These are phyloP conservation scores for Canis aureus DNA, from an alignment of 2,113 vertebrate species.

Conservation along the genomic window DNA sequence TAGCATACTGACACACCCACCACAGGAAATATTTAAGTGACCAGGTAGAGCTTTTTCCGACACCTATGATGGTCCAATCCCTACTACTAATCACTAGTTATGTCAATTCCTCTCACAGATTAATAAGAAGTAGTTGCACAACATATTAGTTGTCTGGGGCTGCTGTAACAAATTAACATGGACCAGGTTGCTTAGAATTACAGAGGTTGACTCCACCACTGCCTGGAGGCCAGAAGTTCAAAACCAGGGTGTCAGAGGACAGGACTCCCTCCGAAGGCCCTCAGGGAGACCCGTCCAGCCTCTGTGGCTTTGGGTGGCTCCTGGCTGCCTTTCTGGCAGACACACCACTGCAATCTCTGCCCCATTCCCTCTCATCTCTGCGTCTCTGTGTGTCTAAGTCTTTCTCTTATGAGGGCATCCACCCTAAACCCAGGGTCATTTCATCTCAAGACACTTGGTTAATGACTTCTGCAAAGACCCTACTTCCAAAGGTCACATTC, in stretches of 20 bases:
- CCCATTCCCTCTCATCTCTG: background rate
- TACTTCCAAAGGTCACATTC: background rate
- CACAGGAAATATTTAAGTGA: background rate
- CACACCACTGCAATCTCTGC: background rate
- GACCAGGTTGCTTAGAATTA: background rate
- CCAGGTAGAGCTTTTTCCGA: background rate
- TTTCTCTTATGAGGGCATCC: background rate
- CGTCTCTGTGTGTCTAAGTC: background rate
- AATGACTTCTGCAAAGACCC: background rate
- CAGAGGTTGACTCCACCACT: background rate
- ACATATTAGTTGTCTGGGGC: fast-evolving
- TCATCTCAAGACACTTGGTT: background rate
- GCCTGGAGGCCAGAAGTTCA: too few relatives aligned
- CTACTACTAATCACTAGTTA: background rate
- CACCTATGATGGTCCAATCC: fast-evolving
- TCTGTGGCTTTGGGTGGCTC: background rate
- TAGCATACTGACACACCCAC: background rate
- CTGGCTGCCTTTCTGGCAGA: background rate
- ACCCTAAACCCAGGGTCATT: background rate
- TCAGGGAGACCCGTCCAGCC: background rate
- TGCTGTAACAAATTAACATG: fast-evolving
- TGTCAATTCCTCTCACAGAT: background rate
- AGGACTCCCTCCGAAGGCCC: background rate
- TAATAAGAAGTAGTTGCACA: background rate
- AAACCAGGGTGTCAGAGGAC: background rate